Evolutionary conservation across 2,888 invertebrate genomes (phyloP).

Genomic region (Nasonia oneida): DNA sequence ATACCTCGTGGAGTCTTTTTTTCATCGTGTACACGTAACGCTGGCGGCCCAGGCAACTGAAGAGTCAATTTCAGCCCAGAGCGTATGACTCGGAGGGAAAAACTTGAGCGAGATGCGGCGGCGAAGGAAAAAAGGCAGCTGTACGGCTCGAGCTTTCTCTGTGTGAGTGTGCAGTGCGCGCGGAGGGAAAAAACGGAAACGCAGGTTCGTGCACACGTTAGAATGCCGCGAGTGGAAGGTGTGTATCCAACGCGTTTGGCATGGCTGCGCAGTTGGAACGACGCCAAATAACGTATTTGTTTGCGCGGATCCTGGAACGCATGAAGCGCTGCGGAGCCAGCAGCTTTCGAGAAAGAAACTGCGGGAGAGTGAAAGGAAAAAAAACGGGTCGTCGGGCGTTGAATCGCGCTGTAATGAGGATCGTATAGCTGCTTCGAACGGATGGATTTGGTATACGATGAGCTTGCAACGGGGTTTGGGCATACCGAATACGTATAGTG

Average conservation of each 20-base stretch:
- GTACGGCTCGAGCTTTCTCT: neutral
- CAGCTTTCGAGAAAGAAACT: slow-evolving; percentile 19
- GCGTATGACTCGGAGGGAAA: neutral
- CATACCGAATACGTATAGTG: neutral
- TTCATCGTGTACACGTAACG: neutral
- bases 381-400: neutral
- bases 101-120: neutral
- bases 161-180: neutral
- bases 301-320: slow-evolving; percentile 58
- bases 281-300: slow-evolving; percentile 74
- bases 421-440: neutral
- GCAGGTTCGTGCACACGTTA: slow-evolving; percentile 43
- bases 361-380: neutral
- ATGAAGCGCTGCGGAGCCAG: slow-evolving; percentile 2
- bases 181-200: slow-evolving; percentile 25
- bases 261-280: slow-evolving; percentile 70
- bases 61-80: neutral
- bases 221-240: slow-evolving; percentile 11
- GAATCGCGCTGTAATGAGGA: slow-evolving; percentile 43
- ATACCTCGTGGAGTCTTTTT: neutral
- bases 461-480: neutral
- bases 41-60: neutral
- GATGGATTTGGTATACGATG: neutral
- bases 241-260: slow-evolving; percentile 60
- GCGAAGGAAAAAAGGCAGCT: neutral